A percentile compares a stretch with the other conserved stretches of the same genome.
phyloP scores from a whole-genome alignment of 2,113 vertebrate genomes.

The Neolamprologus devosi region DNA sequence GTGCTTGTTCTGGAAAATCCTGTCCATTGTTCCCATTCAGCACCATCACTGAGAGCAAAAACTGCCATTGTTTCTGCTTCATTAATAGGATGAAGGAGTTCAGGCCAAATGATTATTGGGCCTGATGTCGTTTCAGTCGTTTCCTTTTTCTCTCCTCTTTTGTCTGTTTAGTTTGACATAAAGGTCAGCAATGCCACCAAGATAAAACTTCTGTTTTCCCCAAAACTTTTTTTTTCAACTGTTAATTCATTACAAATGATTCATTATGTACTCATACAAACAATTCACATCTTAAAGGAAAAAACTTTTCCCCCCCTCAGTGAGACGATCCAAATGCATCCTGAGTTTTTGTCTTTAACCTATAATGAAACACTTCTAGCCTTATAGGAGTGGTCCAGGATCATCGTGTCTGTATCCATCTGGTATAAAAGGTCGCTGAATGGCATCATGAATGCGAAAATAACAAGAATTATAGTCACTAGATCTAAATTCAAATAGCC shows the following conservation, averaged over 20 bases:
- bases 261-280: neutral
- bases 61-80: neutral
- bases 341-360: neutral
- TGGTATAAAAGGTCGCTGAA: neutral
- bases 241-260: neutral
- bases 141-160: neutral
- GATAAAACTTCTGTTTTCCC: neutral
- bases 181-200: neutral
- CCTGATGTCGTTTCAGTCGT: neutral
- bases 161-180: neutral
- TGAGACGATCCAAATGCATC: neutral
- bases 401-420: neutral
- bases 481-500: neutral
- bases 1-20: neutral
- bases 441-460: neutral
- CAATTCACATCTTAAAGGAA: neutral
- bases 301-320: neutral
- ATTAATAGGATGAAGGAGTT: neutral
- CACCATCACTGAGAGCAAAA: neutral
- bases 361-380: neutral
- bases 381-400: neutral
- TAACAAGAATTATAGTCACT: neutral
- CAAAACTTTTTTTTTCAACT: neutral
- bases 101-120: neutral
- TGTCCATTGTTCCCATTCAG: neutral